Evolutionary conservation across 2,888 invertebrate genomes (phyloP), one percentile per base, ranked within the genome.

Genomic region (Amphiduros pacificus): DNA sequence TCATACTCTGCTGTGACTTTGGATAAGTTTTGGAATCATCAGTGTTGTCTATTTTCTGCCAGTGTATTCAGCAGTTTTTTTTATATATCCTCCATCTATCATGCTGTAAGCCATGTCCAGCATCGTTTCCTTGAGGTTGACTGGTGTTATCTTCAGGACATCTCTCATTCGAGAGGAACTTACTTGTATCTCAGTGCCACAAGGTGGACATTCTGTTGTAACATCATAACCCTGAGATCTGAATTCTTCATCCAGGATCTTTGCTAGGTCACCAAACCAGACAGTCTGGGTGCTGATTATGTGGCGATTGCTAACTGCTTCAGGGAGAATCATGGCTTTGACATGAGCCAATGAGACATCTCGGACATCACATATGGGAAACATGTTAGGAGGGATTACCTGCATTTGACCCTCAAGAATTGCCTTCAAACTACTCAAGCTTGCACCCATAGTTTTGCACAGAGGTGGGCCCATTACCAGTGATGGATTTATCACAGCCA

Each of bases 291-390:
- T 77, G 56, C 74, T 73, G 20, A 85, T 70, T 48, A 85, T 75
- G 68, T 84, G 84, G 36, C 85, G 77, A 52, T 80, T 69, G 9
- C 76, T 44, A 1, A 24, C 48, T 22, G 61, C 61, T 28, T 65
- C 62, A 9, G 61, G 62, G 6, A 58, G 24, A 17, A 53, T 60
- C 60, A 67, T 62, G 27, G 65, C 67, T 22, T 22, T 48, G 27
- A 67, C 17, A 58, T 68, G 67, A 22, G 69, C 67, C 11, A 22
- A n/a, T 22, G 69, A 85, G 2, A 86, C 86, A 72, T 86, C 86
- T 44, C 86, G 73, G 2, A 86, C 86, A 73, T 86, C 86, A 61
- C n/a, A n/a, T n/a, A n/a, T n/a, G n/a, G n/a, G n/a, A n/a, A n/a
- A n/a, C n/a, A n/a, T n/a, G n/a, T n/a, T n/a, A n/a, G n/a, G n/a